These are phyloP conservation scores for Herminia tarsipennalis DNA, from an alignment of 2,888 invertebrate genomes.

Conservation along the genomic window DNA sequence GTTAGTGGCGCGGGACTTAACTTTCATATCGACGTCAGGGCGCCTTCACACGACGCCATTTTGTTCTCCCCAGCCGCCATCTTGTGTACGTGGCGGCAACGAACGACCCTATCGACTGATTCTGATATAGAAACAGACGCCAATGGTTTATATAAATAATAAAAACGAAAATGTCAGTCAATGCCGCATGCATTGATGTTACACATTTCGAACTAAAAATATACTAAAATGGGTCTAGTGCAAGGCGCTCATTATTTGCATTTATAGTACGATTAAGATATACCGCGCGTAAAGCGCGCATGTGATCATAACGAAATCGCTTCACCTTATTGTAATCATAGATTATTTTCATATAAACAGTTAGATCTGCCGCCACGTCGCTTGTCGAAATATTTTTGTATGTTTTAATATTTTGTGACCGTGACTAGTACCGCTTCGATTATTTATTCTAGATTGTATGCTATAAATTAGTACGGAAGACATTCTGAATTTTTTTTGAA, in stretches of 20 bases:
- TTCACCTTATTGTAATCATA: conserved; percentile 16
- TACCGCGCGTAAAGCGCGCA: conserved; percentile 62
- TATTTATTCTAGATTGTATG: conserved; percentile 75
- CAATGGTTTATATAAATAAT: conserved; percentile 62
- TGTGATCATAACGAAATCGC: conserved; percentile 64
- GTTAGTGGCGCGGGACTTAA: conserved; percentile 60
- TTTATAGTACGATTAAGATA: conserved; percentile 65
- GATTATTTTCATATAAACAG: conserved; percentile 42
- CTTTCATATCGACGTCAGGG: conserved; percentile 49
- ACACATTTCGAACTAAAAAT: conserved; percentile 71
- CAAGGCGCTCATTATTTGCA: conserved; percentile 58
- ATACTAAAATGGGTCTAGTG: conserved; percentile 51
- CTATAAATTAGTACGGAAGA: conserved; percentile 50
- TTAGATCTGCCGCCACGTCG: conserved; percentile 74
- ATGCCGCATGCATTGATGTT: conserved; percentile 70
- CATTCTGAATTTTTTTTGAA: conserved; percentile 55
- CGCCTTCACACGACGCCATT: conserved; percentile 62
- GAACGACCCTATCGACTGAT: conserved; percentile 77
- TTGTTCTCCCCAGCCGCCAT: conserved; percentile 58
- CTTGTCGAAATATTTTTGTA: conserved; percentile 65
- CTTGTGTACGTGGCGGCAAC: conserved; percentile 66
- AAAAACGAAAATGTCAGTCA: conserved; percentile 73
- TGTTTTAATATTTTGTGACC: conserved; percentile 54
- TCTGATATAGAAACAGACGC: conserved; percentile 69
- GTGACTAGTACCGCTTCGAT: conserved; percentile 66